Percentiles rank a stretch among this genome's conserved stretches.
Evolutionary conservation across 2,888 invertebrate genomes (phyloP).

Genomic region (Quadroppia sp.): DNA sequence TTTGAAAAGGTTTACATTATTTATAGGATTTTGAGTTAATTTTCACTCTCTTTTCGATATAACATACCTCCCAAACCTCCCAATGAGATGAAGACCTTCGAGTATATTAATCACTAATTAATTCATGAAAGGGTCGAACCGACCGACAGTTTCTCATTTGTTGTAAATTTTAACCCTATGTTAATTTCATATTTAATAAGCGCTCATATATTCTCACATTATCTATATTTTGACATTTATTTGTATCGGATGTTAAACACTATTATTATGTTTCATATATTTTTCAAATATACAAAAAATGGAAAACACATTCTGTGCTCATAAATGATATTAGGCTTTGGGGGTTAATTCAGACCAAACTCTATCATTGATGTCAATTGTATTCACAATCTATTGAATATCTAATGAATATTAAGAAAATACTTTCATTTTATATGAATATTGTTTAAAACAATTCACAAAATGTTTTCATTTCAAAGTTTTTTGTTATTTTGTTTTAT

Average conservation of each 20-base stretch:
- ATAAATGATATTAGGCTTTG: neutral
- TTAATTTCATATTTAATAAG: neutral
- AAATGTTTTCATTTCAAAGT: too few species aligned
- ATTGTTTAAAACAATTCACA: too few species aligned
- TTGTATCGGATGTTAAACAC: neutral
- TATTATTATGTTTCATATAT: neutral
- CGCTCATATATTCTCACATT: neutral
- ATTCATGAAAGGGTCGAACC: slow-evolving; percentile 2
- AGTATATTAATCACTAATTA: slow-evolving; percentile 13
- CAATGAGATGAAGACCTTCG: slow-evolving; percentile 12
- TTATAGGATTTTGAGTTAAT: neutral
- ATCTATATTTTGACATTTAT: neutral
- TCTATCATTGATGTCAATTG: neutral
- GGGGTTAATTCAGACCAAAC: neutral
- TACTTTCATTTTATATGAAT: too few species aligned
- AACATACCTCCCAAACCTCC: neutral
- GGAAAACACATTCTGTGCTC: neutral
- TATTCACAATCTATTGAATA: too few species aligned
- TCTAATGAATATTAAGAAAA: too few species aligned
- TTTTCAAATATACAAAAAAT: neutral
- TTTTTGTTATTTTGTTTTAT: too few species aligned
- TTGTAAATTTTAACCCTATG: neutral
- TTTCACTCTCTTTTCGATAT: neutral
- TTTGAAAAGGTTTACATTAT: too few species aligned
- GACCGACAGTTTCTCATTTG: neutral